Conservation (phyloP, 2,113 vertebrate species). For the Megaceryle maxima region DNA sequence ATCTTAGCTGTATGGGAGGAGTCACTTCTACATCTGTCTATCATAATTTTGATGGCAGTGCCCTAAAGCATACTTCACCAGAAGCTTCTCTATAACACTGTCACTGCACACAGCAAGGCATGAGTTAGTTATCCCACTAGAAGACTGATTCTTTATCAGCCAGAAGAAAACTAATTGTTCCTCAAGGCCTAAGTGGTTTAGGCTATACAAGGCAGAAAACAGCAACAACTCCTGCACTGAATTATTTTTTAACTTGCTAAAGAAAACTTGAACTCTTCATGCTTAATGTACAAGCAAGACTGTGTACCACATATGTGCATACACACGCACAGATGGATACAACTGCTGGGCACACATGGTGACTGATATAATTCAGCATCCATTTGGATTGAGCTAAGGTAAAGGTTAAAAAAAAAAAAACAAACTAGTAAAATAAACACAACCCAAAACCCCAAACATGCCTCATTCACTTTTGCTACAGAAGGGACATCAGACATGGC, state of each 20-base stretch:
- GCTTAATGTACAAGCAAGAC: not conserved
- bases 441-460: too few species aligned
- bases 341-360: not conserved
- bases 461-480: not conserved
- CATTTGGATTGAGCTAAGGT: not conserved
- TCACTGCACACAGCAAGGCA: not conserved
- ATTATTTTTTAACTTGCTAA: not conserved
- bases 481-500: not conserved
- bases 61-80: not conserved
- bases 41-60: not conserved
- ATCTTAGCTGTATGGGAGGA: not conserved
- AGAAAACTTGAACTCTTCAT: not conserved
- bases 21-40: not conserved
- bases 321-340: not conserved
- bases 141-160: not conserved
- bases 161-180: not conserved
- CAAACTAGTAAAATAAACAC: not conserved
- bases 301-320: not conserved
- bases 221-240: not conserved
- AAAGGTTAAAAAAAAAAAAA: not conserved
- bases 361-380: not conserved
- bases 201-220: not conserved
- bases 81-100: not conserved
- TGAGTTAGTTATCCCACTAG: not conserved
- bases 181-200: not conserved